Evolutionary conservation across 2,888 invertebrate species (phyloP), one percentile per base, ranked within the genome.

Genomic region (Xylota segnis): DNA sequence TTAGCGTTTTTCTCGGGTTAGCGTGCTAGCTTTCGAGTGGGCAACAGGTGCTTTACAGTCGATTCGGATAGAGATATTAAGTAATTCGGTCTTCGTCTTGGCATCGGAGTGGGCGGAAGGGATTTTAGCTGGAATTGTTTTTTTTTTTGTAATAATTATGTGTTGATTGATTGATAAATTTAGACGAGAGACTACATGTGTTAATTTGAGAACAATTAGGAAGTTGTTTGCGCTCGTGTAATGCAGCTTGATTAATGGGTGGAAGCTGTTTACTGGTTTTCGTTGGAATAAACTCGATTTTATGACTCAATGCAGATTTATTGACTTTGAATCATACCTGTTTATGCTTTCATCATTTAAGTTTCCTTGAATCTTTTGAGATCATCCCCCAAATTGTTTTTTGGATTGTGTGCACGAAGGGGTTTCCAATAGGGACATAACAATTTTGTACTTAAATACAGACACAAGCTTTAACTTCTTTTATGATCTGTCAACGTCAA

Each of bases 1-100:
- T 37, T 58, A 18, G 14, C 27, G 43, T 59, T 37, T 74, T 79
- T 40, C 29, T 29, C 5, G 23, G 23, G 59, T 40, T 37, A 40
- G 23, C 23, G 50, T 65, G 43, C 29, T 72, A 9, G 59, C 61
- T 45, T 81, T 68, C 52, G 32, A 45, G 54, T 56, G 54, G 78
- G 58, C 63, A 78, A 71, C 72, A 78, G 78, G 78, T 71, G 75
- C 18, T 65, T 70, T 23, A 23, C 23, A 23, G 23, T 23, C 5
- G 14, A 32, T 29, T 12, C 10, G 14, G 18, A 56, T 23, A 14
- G 56, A 59, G 32, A 52, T 52, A 61, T 54, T 72, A 16, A 45
- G 43, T 37, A 23, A 52, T 52, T 59, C 14, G 34, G n/a, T n/a
- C 0, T 7, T 34, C 12, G 50, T 14, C 4, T 18, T 23, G 18